These are phyloP conservation scores for Eriosoma lanigerum DNA, from an alignment of 1,140 invertebrate species.

Conservation along the genomic window DNA sequence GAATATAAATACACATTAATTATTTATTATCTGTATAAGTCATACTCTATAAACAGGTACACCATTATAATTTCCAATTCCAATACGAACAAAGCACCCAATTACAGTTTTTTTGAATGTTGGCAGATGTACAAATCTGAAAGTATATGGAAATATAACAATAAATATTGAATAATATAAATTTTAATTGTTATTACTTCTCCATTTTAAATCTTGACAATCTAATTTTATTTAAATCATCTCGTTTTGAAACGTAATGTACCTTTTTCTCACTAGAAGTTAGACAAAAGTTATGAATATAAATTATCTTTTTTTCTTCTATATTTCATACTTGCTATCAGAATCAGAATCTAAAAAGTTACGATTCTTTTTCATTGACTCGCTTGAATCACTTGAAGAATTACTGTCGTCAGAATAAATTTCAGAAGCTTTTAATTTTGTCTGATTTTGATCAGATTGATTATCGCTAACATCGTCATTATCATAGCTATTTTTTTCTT, in stretches of 20 bases:
- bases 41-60: constrained; percentile 84
- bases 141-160: constrained; percentile 9
- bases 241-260: constrained; percentile 70
- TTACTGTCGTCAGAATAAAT: constrained; percentile 79
- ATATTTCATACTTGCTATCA: constrained; percentile 56
- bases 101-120: constrained; percentile 88
- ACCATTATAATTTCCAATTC: constrained; percentile 89
- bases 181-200: constrained; percentile 58
- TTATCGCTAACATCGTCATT: constrained; percentile 62
- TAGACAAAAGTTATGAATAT: not conserved
- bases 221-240: constrained; percentile 85
- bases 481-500: constrained; percentile 62
- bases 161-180: not conserved
- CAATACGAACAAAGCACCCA: constrained; percentile 94
- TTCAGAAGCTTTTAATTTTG: constrained; percentile 83
- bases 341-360: constrained; percentile 57
- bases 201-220: constrained; percentile 91
- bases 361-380: not conserved
- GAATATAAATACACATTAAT: not conserved
- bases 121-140: constrained; percentile 88
- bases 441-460: constrained; percentile 62
- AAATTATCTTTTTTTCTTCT: constrained; percentile 48
- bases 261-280: constrained; percentile 61
- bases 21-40: constrained; percentile 1
- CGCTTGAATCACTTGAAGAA: constrained; percentile 57